These are phyloP conservation scores for Agrotis ipsilon DNA, from an alignment of 2,888 invertebrate genomes.

Conservation along the genomic window DNA sequence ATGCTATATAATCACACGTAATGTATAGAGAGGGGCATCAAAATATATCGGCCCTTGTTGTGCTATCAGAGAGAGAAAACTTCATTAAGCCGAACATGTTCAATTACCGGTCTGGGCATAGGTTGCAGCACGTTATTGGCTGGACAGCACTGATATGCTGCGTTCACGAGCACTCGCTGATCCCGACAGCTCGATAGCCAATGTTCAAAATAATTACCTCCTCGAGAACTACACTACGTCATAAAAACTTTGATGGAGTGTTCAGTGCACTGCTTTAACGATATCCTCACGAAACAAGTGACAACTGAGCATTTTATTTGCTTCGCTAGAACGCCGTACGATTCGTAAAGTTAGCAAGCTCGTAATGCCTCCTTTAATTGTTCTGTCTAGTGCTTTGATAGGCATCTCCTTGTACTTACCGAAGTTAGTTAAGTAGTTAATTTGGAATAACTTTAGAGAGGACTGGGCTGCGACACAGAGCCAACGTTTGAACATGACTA, in stretches of 20 bases:
- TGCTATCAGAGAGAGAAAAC: constrained; percentile 75
- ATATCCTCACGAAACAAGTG: constrained; percentile 43
- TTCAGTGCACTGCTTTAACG: constrained; percentile 49
- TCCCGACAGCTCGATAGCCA: constrained; percentile 34
- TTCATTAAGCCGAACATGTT: constrained; percentile 86
- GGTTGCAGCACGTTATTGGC: constrained; percentile 69
- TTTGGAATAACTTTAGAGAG: constrained; percentile 23
- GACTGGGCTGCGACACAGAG: neutral
- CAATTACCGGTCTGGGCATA: constrained; percentile 81
- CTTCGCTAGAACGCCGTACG: constrained; percentile 43
- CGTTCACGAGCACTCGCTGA: constrained; percentile 35
- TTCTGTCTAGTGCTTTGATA: constrained; percentile 45
- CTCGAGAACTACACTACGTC: constrained; percentile 27
- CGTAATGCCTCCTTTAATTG: constrained; percentile 50
- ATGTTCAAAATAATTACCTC: constrained; percentile 47
- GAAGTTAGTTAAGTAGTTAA: constrained; percentile 37
- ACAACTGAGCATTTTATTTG: constrained; percentile 58
- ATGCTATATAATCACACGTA: neutral
- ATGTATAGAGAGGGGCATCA: neutral
- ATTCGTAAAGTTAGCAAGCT: constrained; percentile 58
- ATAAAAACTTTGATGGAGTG: constrained; percentile 54
- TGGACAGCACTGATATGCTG: constrained; percentile 59
- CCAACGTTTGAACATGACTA: neutral
- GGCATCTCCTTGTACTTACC: constrained; percentile 21
- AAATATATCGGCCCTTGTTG: constrained; percentile 24